Conservation (phyloP, 2,888 invertebrate genomes). For the Druceiella hillmani region DNA sequence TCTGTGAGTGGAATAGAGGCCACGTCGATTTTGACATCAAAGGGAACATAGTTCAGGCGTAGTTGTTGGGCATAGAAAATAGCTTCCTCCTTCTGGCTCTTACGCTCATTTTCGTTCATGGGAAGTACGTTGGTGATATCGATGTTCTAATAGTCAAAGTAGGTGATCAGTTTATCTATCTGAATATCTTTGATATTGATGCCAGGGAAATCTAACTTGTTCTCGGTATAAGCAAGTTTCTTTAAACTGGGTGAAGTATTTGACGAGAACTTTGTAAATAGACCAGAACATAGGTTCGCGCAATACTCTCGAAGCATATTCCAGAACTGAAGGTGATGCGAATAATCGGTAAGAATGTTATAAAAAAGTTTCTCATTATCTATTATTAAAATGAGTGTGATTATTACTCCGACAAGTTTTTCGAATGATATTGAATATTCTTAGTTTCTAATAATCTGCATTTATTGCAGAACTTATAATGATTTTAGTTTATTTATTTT, state of each 20-base stretch:
- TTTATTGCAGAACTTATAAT: too few relatives aligned
- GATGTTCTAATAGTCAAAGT: constrained; percentile 62
- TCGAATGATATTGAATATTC: too few relatives aligned
- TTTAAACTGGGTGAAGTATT: constrained; percentile 56
- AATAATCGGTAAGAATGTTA: constrained; percentile 46
- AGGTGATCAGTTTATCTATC: constrained; percentile 61
- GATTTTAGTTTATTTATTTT: too few relatives aligned
- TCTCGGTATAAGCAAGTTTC: constrained; percentile 56
- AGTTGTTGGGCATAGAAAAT: constrained; percentile 52
- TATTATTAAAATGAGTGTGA: too few relatives aligned
- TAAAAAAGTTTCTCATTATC: constrained; percentile 31
- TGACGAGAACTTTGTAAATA: constrained; percentile 56
- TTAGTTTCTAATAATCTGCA: too few relatives aligned
- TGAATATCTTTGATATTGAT: constrained; percentile 58
- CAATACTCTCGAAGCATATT: constrained; percentile 58
- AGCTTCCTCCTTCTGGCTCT: constrained; percentile 44
- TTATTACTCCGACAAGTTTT: too few relatives aligned
- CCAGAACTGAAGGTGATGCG: constrained; percentile 53
- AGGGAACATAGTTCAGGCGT: constrained; percentile 61
- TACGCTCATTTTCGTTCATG: constrained; percentile 42
- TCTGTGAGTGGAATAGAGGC: too few relatives aligned
- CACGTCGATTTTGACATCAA: constrained; percentile 53
- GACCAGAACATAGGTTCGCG: constrained; percentile 72
- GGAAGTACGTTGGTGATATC: constrained; percentile 58
- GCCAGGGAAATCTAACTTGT: constrained; percentile 58